Percentiles rank a stretch among this genome's conserved stretches.
Conservation (phyloP, 2,113 vertebrate genomes). For the Tenrec ecaudatus region DNA sequence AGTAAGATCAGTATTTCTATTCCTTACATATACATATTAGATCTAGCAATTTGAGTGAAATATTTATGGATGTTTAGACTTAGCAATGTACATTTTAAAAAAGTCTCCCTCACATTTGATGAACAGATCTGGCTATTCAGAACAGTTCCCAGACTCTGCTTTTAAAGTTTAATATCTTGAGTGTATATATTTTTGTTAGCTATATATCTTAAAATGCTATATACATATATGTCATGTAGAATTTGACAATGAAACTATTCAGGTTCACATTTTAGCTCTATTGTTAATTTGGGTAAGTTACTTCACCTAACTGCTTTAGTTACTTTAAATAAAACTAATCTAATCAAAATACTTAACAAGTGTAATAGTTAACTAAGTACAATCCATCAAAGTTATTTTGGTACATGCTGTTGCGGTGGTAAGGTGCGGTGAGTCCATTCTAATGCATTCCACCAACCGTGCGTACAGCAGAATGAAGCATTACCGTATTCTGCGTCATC, state of each 20-base stretch:
- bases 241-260: neutral
- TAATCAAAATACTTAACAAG: neutral
- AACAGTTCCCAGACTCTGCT: neutral
- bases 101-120: neutral
- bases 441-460: too few species aligned
- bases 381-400: neutral
- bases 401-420: neutral
- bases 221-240: neutral
- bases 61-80: neutral
- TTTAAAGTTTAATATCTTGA: neutral
- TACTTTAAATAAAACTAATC: conserved; percentile 32
- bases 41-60: neutral
- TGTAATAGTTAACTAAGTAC: neutral
- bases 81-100: neutral
- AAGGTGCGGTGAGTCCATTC: too few species aligned
- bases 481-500: too few species aligned
- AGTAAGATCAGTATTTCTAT: neutral
- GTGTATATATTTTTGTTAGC: neutral
- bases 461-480: too few species aligned
- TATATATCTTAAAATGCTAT: neutral
- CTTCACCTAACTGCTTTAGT: neutral
- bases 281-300: neutral
- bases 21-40: neutral
- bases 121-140: neutral
- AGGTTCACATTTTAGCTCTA: neutral